Base-by-base conservation (phyloP, 1,140 invertebrate genomes). In the Brachionus sp. region DNA sequence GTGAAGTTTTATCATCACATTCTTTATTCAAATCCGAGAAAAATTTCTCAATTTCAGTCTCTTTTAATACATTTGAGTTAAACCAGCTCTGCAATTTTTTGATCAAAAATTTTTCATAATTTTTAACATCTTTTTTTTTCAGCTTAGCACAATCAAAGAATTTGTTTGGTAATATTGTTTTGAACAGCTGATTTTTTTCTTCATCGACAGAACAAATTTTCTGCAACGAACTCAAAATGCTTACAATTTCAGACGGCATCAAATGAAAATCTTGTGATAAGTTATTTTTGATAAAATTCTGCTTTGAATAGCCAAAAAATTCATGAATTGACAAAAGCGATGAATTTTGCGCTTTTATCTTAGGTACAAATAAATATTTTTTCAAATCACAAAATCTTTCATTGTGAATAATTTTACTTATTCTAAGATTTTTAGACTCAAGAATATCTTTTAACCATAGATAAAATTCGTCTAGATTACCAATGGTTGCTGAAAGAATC, bases 381-480 rank as follows among this genome's bases (percentile, higher is more conserved):
- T 77, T 57, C 6, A 77, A 35, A 57, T 77, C 50, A 57, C 46
- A 53, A 57, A 77, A 53, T 35, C 75, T 25, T 57, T 77, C 75
- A 12, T 19, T 33, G 2, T 77, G 46, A 57, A 37, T 25, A 46
- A 77, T 77, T 57, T 57, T 57, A 16, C 33, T 19, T 3, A 77
- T 53, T 16, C 37, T 37, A 35, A n/a, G n/a, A 4, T 13, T 13
- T 37, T 57, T 53, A 33, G 46, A 57, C 6, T 42, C 25, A 9
- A 57, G 29, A 10, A 77, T 53, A 35, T 33, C 25, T 35, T n/a
- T 53, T 29, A 77, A 5, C 75, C 75, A 77, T 1, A n/a, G 2
- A 37, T 7, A 57, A 57, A 77, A 53, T 5, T 77, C 3, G 16
- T 77, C 29, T 9, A 53, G 16, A 57, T 77, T 77, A 12, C 46